These are phyloP conservation scores for Leuctra nigra DNA, from an alignment of 2,888 invertebrate genomes.

Conservation along the genomic window DNA sequence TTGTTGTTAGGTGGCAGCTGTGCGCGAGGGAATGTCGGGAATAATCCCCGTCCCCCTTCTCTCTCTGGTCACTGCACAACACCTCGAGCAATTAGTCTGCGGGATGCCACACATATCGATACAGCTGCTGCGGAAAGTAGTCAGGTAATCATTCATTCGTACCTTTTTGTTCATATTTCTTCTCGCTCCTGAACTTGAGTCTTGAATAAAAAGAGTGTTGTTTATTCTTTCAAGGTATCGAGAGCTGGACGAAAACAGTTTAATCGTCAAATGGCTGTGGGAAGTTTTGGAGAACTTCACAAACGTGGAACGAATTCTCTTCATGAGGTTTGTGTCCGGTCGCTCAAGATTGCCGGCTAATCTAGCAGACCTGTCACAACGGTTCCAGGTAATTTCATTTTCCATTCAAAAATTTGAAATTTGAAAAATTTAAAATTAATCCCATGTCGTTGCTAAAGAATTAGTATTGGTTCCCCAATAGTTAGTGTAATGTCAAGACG, in stretches of 20 bases:
- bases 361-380: constrained; percentile 56
- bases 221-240: constrained; percentile 56
- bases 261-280: constrained; percentile 58
- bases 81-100: constrained; percentile 56
- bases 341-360: constrained; percentile 56
- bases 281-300: constrained; percentile 53
- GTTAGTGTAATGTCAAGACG: too few relatives aligned
- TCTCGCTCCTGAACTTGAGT: neutral
- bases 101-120: constrained; percentile 56
- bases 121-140: constrained; percentile 51
- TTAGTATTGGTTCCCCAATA: too few relatives aligned
- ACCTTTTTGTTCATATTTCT: neutral
- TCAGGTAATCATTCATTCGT: too few relatives aligned
- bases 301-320: constrained; percentile 54
- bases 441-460: too few relatives aligned
- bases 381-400: constrained; percentile 57
- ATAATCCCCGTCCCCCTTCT: constrained; percentile 56
- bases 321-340: constrained; percentile 60
- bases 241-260: constrained; percentile 54
- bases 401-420: too few relatives aligned
- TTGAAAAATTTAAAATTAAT: too few relatives aligned
- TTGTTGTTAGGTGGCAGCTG: constrained; percentile 42
- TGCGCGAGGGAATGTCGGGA: constrained; percentile 57
- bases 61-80: constrained; percentile 50
- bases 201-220: too few relatives aligned